Evolutionary conservation across 2,113 vertebrate species (phyloP).

Genomic region (Thamnaconus septentrionalis): DNA sequence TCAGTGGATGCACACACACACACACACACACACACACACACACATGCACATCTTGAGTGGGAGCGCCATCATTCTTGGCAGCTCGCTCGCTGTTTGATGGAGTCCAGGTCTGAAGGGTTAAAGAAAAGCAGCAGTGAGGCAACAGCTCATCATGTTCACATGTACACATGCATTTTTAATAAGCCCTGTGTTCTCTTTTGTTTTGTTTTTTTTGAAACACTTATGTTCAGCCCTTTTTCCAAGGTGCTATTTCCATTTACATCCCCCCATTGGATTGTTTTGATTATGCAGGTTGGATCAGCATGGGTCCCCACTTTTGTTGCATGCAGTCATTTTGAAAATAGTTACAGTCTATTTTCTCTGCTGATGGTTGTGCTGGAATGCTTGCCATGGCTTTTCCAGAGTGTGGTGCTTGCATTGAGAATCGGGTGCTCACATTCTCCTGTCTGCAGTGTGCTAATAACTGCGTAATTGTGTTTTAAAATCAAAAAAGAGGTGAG

Average conservation of each 20-base stretch:
- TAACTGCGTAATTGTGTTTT: not conserved
- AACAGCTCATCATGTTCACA: slow-evolving; percentile 9
- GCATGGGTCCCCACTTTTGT: slow-evolving; percentile 32
- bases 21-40: slow-evolving; percentile 26
- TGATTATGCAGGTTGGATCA: slow-evolving; percentile 48
- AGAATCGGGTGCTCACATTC: no score
- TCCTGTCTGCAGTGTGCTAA: no score
- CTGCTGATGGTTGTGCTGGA: slow-evolving; percentile 52
- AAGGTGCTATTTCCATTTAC: slow-evolving; percentile 11
- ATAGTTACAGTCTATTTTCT: slow-evolving; percentile 61
- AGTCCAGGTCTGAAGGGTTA: slow-evolving; percentile 40
- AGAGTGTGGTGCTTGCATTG: slow-evolving; percentile 15
- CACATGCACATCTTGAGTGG: slow-evolving; percentile 33
- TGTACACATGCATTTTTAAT: slow-evolving; percentile 21
- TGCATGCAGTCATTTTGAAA: slow-evolving; percentile 28
- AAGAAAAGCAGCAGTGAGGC: slow-evolving; percentile 16
- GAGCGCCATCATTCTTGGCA: slow-evolving; percentile 42
- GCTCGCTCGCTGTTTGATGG: slow-evolving; percentile 27
- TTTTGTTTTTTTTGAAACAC: no score
- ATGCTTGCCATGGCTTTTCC: slow-evolving; percentile 43
- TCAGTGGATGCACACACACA: not conserved
- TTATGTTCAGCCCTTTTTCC: slow-evolving; percentile 16
- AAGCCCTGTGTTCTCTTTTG: no score
- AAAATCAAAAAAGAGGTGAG: not conserved
- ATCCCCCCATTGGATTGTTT: slow-evolving; percentile 31